Evolutionary conservation across 2,113 vertebrate genomes (phyloP).

Genomic region (Gulo gulo): DNA sequence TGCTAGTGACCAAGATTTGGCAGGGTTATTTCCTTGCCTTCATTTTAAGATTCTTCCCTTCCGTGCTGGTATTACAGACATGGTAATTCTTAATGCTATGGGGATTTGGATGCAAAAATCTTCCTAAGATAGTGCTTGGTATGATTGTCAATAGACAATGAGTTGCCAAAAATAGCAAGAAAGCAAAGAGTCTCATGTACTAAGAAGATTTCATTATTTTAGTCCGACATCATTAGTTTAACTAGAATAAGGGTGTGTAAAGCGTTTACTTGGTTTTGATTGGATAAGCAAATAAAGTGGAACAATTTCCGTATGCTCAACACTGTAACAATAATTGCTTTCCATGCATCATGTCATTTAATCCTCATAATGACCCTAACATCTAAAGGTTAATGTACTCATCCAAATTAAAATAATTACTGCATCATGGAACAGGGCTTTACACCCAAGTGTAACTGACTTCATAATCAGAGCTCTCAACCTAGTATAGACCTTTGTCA

Average conservation of each 20-base stretch:
- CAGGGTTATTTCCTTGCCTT: neutral
- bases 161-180: neutral
- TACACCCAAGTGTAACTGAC: neutral
- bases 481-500: neutral
- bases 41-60: neutral
- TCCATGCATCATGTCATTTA: neutral
- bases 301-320: neutral
- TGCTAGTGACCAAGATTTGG: neutral
- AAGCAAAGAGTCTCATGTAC: neutral
- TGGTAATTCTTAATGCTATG: neutral
- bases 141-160: neutral
- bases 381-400: neutral
- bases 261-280: neutral
- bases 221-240: neutral
- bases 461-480: neutral
- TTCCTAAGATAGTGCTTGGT: neutral
- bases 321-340: neutral
- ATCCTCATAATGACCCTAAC: neutral
- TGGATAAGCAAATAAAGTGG: neutral
- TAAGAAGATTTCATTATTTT: neutral
- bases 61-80: neutral
- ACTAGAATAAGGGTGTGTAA: neutral
- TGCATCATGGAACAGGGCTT: neutral
- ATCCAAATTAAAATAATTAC: neutral
- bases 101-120: neutral